These are phyloP conservation scores for Lasioglossum lativentre DNA, from an alignment of 2,888 invertebrate genomes.

Conservation along the genomic window DNA sequence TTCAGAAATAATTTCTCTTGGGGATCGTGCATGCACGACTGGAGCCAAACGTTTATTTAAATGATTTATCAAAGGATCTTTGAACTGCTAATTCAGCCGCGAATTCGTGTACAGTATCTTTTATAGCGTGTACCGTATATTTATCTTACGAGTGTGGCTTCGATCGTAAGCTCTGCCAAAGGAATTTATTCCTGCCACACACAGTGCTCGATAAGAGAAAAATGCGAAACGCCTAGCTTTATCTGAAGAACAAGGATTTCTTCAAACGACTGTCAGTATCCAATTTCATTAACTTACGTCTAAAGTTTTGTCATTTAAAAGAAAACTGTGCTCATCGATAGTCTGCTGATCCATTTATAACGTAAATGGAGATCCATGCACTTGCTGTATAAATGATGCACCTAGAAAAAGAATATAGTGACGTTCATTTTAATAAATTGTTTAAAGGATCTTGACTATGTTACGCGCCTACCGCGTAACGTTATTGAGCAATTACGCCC, in stretches of 20 bases:
- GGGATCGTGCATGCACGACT: constrained; percentile 12
- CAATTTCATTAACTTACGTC: neutral
- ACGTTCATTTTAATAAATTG: no score
- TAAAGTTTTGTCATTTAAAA: neutral
- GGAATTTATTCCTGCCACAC: neutral
- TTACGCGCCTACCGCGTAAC: no score
- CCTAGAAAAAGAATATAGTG: no score
- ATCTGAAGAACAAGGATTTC: neutral
- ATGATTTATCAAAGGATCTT: constrained; percentile 42
- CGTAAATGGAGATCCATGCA: no score
- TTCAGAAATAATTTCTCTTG: constrained; percentile 51
- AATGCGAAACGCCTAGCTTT: neutral
- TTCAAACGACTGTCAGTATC: neutral
- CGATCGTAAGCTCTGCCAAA: neutral
- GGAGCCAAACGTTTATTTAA: constrained; percentile 1
- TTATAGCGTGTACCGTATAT: neutral
- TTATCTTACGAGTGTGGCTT: neutral
- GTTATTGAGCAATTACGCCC: no score
- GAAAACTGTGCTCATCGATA: neutral
- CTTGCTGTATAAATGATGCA: no score
- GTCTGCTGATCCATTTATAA: no score
- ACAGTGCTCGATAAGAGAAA: neutral
- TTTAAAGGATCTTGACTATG: no score
- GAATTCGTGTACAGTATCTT: neutral
- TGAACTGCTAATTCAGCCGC: constrained; percentile 19